Evolutionary conservation across 37 sponge, comb jelly and placozoan genomes (phyloP).

Genomic region (Ephydatia muelleri): DNA sequence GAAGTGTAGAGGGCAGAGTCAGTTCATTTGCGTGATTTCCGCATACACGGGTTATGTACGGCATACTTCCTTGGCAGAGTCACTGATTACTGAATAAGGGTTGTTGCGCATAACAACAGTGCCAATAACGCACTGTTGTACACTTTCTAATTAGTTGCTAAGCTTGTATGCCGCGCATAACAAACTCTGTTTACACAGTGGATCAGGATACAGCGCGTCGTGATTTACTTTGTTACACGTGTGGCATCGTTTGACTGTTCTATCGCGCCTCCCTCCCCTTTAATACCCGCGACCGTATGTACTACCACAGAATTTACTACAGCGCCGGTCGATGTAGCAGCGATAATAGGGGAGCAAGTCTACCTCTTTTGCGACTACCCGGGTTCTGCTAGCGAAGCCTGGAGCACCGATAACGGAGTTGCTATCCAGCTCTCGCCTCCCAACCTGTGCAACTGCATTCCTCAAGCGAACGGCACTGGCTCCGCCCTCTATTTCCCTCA

Average conservation of each 20-base stretch:
- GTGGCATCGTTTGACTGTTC: background rate
- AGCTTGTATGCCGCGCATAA: too few relatives aligned
- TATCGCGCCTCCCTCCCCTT: background rate
- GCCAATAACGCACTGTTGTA: too few relatives aligned
- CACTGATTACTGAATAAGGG: too few relatives aligned
- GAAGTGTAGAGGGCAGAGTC: background rate
- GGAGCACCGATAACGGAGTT: background rate
- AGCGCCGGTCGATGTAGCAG: background rate
- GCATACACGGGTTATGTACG: too few relatives aligned
- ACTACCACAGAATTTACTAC: background rate
- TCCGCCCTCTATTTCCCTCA: background rate
- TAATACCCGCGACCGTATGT: background rate
- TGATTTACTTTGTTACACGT: background rate
- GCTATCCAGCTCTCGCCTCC: background rate
- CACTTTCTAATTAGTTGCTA: too few relatives aligned
- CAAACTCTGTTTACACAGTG: background rate
- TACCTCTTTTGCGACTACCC: slow-evolving; percentile 7
- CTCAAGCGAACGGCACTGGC: background rate
- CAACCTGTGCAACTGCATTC: background rate
- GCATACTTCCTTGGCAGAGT: too few relatives aligned
- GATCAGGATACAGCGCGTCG: background rate
- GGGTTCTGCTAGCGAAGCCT: background rate
- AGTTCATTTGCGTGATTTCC: too few relatives aligned
- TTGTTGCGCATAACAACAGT: too few relatives aligned
- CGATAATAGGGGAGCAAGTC: background rate